phyloP scores from a whole-genome alignment of 2,797 vertebrate species.

The Cossypha dichroa region DNA sequence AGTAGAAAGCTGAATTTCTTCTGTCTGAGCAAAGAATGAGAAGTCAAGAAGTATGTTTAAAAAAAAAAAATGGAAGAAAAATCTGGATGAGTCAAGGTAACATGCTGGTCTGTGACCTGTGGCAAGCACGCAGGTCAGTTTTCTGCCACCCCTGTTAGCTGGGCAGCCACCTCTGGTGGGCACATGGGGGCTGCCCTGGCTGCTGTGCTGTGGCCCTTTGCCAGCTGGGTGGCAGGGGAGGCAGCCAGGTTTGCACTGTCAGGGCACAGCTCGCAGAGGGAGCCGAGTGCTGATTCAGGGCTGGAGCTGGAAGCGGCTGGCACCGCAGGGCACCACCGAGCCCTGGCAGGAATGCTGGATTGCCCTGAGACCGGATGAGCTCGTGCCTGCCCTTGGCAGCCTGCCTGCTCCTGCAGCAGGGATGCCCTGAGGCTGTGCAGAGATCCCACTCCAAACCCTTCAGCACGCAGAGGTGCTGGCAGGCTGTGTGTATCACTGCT shows the following conservation, averaged over 20 bases:
- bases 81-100: neutral
- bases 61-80: neutral
- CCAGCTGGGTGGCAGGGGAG: neutral
- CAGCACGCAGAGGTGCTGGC: neutral
- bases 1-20: neutral
- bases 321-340: neutral
- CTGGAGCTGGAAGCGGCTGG: neutral
- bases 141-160: accelerated
- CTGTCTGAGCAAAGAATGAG: neutral
- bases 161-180: neutral
- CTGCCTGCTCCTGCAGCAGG: neutral
- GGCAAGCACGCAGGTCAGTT: neutral
- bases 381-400: constrained; percentile 14
- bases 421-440: neutral
- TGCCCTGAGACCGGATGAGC: neutral
- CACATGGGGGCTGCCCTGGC: neutral
- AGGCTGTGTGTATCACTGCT: neutral
- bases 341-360: neutral
- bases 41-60: neutral
- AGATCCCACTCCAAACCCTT: neutral
- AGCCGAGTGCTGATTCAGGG: neutral
- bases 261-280: neutral
- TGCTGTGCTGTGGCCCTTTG: accelerated
- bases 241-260: neutral
- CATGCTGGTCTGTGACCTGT: neutral